Base-by-base conservation (phyloP, 30 jellyfish, hydroid and myxozoan genomes). In the Calvadosia cruxmelitensis region DNA sequence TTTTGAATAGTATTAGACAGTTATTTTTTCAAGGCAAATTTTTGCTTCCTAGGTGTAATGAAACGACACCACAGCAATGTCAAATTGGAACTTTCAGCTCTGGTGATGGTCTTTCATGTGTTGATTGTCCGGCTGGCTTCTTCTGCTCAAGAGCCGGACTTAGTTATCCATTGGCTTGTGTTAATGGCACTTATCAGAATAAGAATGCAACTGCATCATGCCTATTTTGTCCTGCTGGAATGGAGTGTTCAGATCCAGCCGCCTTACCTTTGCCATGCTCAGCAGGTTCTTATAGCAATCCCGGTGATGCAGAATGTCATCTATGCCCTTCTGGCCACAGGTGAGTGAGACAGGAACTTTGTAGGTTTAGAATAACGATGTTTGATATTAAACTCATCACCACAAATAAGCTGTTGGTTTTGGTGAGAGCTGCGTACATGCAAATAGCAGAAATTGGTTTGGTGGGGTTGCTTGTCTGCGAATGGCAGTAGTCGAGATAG, bases 121-220 rank as follows among this genome's bases (percentile, higher is more conserved):
- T 0, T 12, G 84, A 49, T 26, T 85, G 96, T 67, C 96, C 93
- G 3, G 33, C 35, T 2, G 96, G 96, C 1, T 72, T 49, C 69
- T 67, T 69, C 53, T 85, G 96, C 65, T 93, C 94, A 2, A 70
- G 53, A 29, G 87, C 74, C 30, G 79, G 76, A 23, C 63, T 81
- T 33, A 73, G 51, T 52, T 81, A 78, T 27, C 92, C 98, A 30
- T 34, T 67, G 2, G 53, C 69, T 13, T 86, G 96, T 50, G 57
- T 53, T 1, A 86, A 86, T 69, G 94, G 96, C 24, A 86, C 96
- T 32, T 86, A 86, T 50, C 96, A 86, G 57, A 72, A 80, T 29
- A 80, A 73, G n/a, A 75, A 87, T 27, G 79, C 76, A 20, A 83
- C 79, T 50, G 3, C 66, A n/a, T 49, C 75, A 13, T 86, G 96